Evolutionary conservation across 2,113 vertebrate species (phyloP).

Genomic region (Mixornis gularis): DNA sequence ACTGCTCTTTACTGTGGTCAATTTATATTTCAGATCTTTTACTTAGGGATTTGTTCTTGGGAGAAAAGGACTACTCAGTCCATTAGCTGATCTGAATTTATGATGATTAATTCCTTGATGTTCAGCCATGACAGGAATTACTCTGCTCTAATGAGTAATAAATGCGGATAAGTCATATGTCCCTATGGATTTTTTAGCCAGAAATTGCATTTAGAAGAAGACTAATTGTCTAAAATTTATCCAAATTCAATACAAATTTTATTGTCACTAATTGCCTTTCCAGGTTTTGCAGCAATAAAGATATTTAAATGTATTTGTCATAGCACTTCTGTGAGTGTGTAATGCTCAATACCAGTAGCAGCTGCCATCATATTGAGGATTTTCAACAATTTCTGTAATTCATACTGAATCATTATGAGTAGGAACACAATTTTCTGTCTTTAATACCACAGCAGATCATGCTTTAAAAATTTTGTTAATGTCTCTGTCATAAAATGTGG

Average conservation of each 20-base stretch:
- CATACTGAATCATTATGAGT: slow-evolving; percentile 48
- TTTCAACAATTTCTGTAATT: slow-evolving; percentile 58
- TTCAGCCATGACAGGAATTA: slow-evolving; percentile 80
- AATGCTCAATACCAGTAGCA: slow-evolving; percentile 1
- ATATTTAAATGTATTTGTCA: slow-evolving; percentile 70
- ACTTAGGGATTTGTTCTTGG: slow-evolving; percentile 64
- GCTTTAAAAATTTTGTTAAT: slow-evolving; percentile 27
- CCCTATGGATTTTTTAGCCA: slow-evolving; percentile 76
- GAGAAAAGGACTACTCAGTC: slow-evolving; percentile 67
- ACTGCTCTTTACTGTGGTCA: slow-evolving; percentile 44
- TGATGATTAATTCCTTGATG: slow-evolving; percentile 78
- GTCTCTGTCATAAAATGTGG: background rate
- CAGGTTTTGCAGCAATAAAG: slow-evolving; percentile 68
- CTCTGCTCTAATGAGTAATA: slow-evolving; percentile 81
- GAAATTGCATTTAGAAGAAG: slow-evolving; percentile 78
- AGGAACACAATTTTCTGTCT: slow-evolving; percentile 42
- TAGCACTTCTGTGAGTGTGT: slow-evolving; percentile 20
- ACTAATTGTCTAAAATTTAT: slow-evolving; percentile 83
- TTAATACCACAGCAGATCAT: background rate
- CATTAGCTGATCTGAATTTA: slow-evolving; percentile 80
- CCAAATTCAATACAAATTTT: slow-evolving; percentile 83
- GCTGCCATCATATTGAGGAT: background rate
- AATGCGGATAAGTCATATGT: slow-evolving; percentile 79
- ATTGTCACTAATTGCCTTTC: slow-evolving; percentile 75
- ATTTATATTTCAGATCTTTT: slow-evolving; percentile 70